phyloP scores from a whole-genome alignment of 2,888 invertebrate species.

The Buathra laborator region DNA sequence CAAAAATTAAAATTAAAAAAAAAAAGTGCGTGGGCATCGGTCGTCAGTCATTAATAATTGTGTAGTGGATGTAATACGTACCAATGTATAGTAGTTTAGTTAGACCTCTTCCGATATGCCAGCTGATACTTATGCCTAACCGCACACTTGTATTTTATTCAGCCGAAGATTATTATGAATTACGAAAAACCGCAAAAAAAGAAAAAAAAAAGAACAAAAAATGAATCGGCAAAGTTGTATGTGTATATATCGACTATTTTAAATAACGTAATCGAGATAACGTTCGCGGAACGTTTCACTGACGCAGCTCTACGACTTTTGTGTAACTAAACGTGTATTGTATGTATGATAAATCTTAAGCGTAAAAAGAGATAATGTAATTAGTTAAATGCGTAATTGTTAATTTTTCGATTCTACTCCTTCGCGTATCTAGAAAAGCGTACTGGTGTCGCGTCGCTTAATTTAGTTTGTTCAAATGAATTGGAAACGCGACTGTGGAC shows the following conservation, averaged over 20 bases:
- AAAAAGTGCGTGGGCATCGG: slow-evolving; percentile 41
- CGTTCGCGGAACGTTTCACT: slow-evolving; percentile 11
- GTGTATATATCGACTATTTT: slow-evolving; percentile 65
- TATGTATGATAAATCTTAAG: slow-evolving; percentile 62
- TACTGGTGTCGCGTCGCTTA: slow-evolving; percentile 49
- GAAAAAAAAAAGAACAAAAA: background rate
- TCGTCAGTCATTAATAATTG: slow-evolving; percentile 56
- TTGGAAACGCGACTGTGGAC: slow-evolving; percentile 51
- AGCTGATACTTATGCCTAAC: slow-evolving; percentile 56
- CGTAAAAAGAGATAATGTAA: slow-evolving; percentile 53
- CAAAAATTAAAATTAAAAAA: slow-evolving; percentile 40
- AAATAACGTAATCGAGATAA: slow-evolving; percentile 43
- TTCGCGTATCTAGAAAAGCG: slow-evolving; percentile 45
- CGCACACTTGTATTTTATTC: slow-evolving; percentile 31
- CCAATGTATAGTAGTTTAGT: slow-evolving; percentile 56
- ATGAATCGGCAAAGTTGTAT: slow-evolving; percentile 32
- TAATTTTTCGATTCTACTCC: slow-evolving; percentile 45
- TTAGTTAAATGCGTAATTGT: slow-evolving; percentile 34
- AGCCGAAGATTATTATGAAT: slow-evolving; percentile 6
- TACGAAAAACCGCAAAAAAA: slow-evolving; percentile 12
- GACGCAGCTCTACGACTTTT: slow-evolving; percentile 50
- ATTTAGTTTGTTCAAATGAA: slow-evolving; percentile 60
- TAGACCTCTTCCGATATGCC: slow-evolving; percentile 54
- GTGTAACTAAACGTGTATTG: slow-evolving; percentile 62
- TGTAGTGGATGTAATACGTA: slow-evolving; percentile 58